Base-by-base conservation (phyloP, 2,797 vertebrate genomes). In the Phrynocephalus guinanensis region DNA sequence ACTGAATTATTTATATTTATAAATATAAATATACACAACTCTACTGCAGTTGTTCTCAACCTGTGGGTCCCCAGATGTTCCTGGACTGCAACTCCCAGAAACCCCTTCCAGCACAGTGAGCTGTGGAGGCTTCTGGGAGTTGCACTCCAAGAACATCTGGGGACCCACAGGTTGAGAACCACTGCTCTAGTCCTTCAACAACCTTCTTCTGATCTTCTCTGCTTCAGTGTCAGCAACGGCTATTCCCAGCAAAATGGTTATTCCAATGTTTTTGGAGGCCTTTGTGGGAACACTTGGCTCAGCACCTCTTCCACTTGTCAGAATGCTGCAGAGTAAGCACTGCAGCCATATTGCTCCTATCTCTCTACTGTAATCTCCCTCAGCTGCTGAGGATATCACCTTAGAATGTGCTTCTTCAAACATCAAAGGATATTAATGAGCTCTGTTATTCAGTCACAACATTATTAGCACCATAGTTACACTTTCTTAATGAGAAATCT, bases 341-440 rank as follows among this genome's bases (percentile, higher is more conserved):
- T 79, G 48, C 18, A 56, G 70, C 68, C 50, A n/a, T 33, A 15
- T 67, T 77, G 56, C 26, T 38, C 24, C 38, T 85, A 67, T 44
- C 16, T 77, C 52, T 50, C n/a, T 66, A 66, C 4, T 16, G 38
- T 63, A 76, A 84, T 26, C 18, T 28, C 28, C 33, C 15, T 20
- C n/a, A 77, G n/a, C 8, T 63, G 20, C 70, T 82, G 83, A 52
- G 68, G 44, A 26, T 63, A 52, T 28, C 1, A 60, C 26, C 68
- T 30, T 72, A 50, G 56, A 18, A 13, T 44, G 11, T 7, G 2
- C 77, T 83, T 77, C 22, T 63, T 77, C n/a, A 60, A 66, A 79
- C 86, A 83, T 78, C 80, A 87, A 87, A 87, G 73, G 22, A 33
- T 13, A 16, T 48, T 72, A 81, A 26, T 24, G 56, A 60, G 20